Evolutionary conservation across 2,888 invertebrate genomes (phyloP).

Genomic region (Steinernema hermaphroditum): DNA sequence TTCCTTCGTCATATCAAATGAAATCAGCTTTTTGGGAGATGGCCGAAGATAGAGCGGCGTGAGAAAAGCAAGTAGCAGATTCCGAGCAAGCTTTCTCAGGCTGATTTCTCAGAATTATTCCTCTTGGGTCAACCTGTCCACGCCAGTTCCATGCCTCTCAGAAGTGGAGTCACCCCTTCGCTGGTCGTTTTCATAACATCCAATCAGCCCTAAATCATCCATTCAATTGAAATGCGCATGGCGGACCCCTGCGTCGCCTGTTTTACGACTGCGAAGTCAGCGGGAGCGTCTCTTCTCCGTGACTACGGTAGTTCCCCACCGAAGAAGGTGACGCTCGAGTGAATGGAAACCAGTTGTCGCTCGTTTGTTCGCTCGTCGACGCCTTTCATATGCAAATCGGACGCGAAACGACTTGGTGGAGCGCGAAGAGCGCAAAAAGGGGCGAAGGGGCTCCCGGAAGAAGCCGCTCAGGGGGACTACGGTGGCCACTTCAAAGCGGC

Average conservation of each 20-base stretch:
- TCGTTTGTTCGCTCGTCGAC: slow-evolving; percentile 20
- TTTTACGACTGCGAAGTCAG: slow-evolving; percentile 6
- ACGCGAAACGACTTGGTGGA: slow-evolving; percentile 11
- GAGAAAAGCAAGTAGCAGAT: no score
- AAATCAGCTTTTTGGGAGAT: no score
- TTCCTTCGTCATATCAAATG: no score
- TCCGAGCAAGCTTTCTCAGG: no score
- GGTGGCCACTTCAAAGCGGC: slow-evolving; percentile 27
- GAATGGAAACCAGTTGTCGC: slow-evolving; percentile 28
- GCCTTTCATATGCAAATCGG: slow-evolving; percentile 29
- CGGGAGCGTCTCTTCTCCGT: not conserved
- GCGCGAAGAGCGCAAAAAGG: not conserved
- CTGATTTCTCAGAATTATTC: no score
- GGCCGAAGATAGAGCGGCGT: no score
- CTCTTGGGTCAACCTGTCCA: no score
- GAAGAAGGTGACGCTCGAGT: slow-evolving; percentile 9
- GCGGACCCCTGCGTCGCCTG: slow-evolving; percentile 24
- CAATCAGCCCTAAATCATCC: slow-evolving; percentile 17
- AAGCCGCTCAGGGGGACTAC: not conserved
- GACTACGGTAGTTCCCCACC: slow-evolving; percentile 19
- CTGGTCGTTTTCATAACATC: slow-evolving; percentile 23
- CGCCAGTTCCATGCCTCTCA: no score
- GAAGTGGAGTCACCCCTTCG: not conserved
- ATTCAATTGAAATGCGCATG: slow-evolving; percentile 27
- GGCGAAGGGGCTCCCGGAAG: slow-evolving; percentile 4